These are phyloP conservation scores for Endomychus coccineus DNA, from an alignment of 2,888 invertebrate genomes.

Conservation along the genomic window DNA sequence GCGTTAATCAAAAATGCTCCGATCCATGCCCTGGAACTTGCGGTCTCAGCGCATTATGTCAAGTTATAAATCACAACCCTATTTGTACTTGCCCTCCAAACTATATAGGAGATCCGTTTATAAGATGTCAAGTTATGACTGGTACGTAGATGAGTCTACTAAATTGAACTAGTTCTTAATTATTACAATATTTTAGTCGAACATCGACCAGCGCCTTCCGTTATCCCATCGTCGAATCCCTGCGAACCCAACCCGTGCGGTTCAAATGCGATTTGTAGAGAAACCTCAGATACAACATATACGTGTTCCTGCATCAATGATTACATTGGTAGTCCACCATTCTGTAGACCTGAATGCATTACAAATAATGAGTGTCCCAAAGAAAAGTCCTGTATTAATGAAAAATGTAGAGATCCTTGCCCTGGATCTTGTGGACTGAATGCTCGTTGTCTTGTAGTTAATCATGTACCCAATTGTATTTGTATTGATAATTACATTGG, in stretches of 20 bases:
- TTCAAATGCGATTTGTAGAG: slow-evolving; percentile 51
- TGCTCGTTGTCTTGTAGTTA: slow-evolving; percentile 64
- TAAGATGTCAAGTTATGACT: slow-evolving; percentile 37
- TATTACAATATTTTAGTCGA: slow-evolving; percentile 7
- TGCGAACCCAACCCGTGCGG: slow-evolving; percentile 68
- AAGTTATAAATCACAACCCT: slow-evolving; percentile 54
- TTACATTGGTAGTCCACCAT: slow-evolving; percentile 63
- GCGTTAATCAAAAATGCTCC: slow-evolving; percentile 62
- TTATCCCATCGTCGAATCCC: slow-evolving; percentile 41
- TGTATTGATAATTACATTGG: slow-evolving; percentile 61
- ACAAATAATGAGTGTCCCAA: slow-evolving; percentile 65
- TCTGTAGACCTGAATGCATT: slow-evolving; percentile 68
- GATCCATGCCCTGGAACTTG: slow-evolving; percentile 68
- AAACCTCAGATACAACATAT: slow-evolving; percentile 33
- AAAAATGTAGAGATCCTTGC: slow-evolving; percentile 66
- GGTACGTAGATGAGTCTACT: slow-evolving; percentile 27
- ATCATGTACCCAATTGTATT: slow-evolving; percentile 68
- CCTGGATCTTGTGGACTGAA: slow-evolving; percentile 66
- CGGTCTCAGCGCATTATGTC: slow-evolving; percentile 50
- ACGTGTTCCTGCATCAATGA: slow-evolving; percentile 65
- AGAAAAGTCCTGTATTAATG: slow-evolving; percentile 61
- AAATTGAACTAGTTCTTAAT: background rate
- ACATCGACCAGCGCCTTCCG: slow-evolving; percentile 11
- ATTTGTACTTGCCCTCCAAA: slow-evolving; percentile 52
- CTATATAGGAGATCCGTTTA: slow-evolving; percentile 54